These are phyloP conservation scores for Scomber japonicus DNA, from an alignment of 2,113 vertebrate species.

Conservation along the genomic window DNA sequence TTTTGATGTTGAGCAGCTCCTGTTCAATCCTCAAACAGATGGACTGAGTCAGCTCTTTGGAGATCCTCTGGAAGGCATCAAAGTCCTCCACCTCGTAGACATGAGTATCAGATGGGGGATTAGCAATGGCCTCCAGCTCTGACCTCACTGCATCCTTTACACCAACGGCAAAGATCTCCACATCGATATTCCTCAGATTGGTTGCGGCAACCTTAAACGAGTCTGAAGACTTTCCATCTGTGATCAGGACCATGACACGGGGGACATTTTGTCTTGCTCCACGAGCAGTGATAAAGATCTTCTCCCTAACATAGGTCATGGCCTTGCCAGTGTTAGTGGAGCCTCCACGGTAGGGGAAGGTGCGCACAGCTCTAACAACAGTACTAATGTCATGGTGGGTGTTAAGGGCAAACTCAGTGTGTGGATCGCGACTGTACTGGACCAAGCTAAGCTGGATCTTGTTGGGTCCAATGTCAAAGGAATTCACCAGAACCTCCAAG, in stretches of 20 bases:
- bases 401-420: conserved; percentile 96
- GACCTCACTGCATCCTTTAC: conserved; percentile 97
- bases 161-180: conserved; percentile 98
- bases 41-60: conserved; percentile 97
- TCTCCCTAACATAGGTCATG: conserved; percentile 96
- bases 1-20: conserved; percentile 94
- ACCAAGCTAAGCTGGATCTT: conserved; percentile 98
- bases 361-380: conserved; percentile 93
- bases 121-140: conserved; percentile 96
- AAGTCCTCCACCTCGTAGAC: conserved; percentile 99
- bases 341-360: conserved; percentile 97
- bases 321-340: conserved; percentile 99
- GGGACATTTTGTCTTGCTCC: conserved; percentile 94
- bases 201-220: conserved; percentile 95
- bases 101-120: conserved; percentile 91
- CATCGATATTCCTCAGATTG: conserved; percentile 92
- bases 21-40: conserved; percentile 98
- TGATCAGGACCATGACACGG: conserved; percentile 99
- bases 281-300: conserved; percentile 90
- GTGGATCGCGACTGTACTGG: conserved; percentile 96
- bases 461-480: conserved; percentile 93
- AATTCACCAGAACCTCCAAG: conserved; percentile 95
- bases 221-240: conserved; percentile 98
- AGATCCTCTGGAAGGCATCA: conserved; percentile 98
- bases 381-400: conserved; percentile 91